phyloP scores from a whole-genome alignment of 2,797 vertebrate genomes.

The Amphiprion clarkii region DNA sequence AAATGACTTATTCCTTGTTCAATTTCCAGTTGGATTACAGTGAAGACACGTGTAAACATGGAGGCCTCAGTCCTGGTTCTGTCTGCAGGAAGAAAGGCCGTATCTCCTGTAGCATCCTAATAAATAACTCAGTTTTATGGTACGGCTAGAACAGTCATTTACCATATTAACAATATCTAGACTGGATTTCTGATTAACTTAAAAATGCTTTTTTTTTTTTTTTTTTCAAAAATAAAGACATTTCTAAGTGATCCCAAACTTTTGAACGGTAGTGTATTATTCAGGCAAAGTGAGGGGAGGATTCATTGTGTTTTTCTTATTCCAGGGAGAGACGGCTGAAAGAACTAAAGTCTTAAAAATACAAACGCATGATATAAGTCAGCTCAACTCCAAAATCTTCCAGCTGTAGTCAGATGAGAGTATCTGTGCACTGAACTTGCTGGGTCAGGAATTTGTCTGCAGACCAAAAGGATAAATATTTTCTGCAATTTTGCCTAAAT shows the following conservation, averaged over 20 bases:
- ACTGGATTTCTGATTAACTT: no score
- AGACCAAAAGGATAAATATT: slow-evolving; percentile 10
- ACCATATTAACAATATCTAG: no score
- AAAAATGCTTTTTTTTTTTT: no score
- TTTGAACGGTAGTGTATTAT: not conserved
- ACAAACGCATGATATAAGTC: slow-evolving; percentile 50
- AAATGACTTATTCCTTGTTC: not conserved
- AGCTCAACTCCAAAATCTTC: slow-evolving; percentile 18
- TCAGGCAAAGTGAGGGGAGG: slow-evolving; percentile 29
- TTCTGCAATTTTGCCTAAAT: not conserved
- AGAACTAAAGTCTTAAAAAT: slow-evolving; percentile 28
- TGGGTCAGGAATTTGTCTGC: not conserved
- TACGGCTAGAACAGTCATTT: no score
- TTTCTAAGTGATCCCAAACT: no score
- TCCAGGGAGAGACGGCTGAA: slow-evolving; percentile 27
- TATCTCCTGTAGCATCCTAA: no score
- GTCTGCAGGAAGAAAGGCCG: no score
- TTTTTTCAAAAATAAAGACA: no score
- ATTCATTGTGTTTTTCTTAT: slow-evolving; percentile 46
- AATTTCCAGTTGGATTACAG: not conserved
- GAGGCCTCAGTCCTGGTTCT: not conserved
- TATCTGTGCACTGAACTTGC: slow-evolving; percentile 8
- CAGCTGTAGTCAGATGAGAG: slow-evolving; percentile 43
- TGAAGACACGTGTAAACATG: not conserved
- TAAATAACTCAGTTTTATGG: no score